Evolutionary conservation across 2,888 invertebrate species (phyloP), one percentile per base, ranked within the genome.

Genomic region (Tolmerus cingulatus): DNA sequence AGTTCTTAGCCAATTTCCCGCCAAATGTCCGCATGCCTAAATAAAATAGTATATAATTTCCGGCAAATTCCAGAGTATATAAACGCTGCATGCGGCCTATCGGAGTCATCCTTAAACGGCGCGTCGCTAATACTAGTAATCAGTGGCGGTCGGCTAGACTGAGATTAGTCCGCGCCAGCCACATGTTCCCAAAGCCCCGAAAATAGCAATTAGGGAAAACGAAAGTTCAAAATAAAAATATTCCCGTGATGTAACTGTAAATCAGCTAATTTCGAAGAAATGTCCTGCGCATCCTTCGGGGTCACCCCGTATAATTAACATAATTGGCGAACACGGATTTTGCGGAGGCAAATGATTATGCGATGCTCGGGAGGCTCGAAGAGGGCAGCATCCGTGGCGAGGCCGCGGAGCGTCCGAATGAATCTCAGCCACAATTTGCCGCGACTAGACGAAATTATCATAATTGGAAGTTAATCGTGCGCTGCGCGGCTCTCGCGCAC

Each of bases 311-410:
- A 86, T 87, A 87, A 87, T 87, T 87, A 87, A 76, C 86, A 87
- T 87, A 87, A 87, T 86, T 74, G 87, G 27, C 14, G 79, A 86
- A 87, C 87, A 87, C 82, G 87, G 81, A 55, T 87, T 81, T 82
- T 86, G 87, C 74, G 87, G 87, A 76, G 76, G 78, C 78, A 37
- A 78, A 51, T 40, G 14, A 74, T 43, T 74, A 87, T 74, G 74
- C 66, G 74, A 46, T 40, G 74, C 27, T 23, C 66, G 12, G 14
- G 57, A 82, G 55, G 82, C 14, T n/a, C 82, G 16, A 8, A 8
- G 12, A 34, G 51, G n/a, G 66, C 19, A 66, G 27, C 23, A 30
- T 37, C 37, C 55, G 55, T 16, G n/a, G 82, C 82, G 37, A 55
- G 7, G 43, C 30, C 30, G 19, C 51, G 14, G n/a, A 82, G 40